phyloP scores from a whole-genome alignment of 2,113 vertebrate genomes.

The Tachycineta bicolor region DNA sequence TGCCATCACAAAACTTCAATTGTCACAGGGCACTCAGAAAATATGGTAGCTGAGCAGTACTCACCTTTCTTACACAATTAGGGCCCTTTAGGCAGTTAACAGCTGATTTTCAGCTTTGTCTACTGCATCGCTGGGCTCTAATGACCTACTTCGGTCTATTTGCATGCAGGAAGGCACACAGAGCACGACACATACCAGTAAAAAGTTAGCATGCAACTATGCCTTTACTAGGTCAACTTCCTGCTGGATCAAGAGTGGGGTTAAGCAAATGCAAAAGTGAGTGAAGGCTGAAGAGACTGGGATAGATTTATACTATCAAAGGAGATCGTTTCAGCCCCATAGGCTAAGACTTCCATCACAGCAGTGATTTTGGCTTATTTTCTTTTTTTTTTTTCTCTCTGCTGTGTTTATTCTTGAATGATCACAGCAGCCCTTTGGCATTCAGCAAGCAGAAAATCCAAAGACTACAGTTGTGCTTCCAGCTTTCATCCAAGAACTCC shows the following conservation, averaged over 20 bases:
- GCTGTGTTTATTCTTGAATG: not conserved
- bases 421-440: not conserved
- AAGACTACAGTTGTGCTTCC: slow-evolving; percentile 49
- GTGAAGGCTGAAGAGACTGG: not conserved
- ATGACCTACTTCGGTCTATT: not conserved
- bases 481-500: slow-evolving; percentile 33
- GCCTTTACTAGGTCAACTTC: not conserved
- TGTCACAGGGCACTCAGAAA: not conserved
- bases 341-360: not conserved
- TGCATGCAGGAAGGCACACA: not conserved
- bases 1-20: not conserved
- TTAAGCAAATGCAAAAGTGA: not conserved
- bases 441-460: slow-evolving; percentile 24
- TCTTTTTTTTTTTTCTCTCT: not conserved
- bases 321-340: not conserved
- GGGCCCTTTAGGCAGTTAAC: not conserved
- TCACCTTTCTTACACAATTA: not conserved
- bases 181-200: not conserved
- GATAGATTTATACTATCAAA: not conserved
- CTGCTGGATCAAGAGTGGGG: not conserved
- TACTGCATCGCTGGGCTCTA: not conserved
- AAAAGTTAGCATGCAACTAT: not conserved
- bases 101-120: not conserved
- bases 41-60: not conserved
- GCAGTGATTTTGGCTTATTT: not conserved